A percentile compares a stretch with the other conserved stretches of the same genome.
phyloP scores from a whole-genome alignment of 2,888 invertebrate genomes.

The Acanthacorydalis orientalis region DNA sequence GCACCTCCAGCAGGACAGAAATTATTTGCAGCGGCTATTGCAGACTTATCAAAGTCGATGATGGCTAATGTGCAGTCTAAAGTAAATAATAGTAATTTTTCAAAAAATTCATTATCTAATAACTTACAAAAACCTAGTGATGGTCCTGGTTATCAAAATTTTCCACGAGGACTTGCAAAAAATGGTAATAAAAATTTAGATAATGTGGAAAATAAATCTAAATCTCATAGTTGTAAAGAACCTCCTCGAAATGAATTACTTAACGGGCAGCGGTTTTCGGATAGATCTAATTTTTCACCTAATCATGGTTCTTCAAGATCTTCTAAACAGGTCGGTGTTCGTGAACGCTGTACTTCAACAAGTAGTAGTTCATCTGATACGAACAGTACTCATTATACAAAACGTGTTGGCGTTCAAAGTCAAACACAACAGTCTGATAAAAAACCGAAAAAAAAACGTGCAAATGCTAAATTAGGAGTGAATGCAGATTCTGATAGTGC shows the following conservation, averaged over 20 bases:
- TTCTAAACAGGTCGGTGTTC: neutral
- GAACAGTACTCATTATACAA: neutral
- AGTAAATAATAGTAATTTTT: neutral
- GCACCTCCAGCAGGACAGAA: neutral
- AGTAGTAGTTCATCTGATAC: neutral
- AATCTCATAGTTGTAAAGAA: neutral
- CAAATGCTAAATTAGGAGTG: neutral
- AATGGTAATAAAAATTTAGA: too few relatives aligned
- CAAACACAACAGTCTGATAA: neutral
- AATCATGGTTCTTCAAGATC: neutral
- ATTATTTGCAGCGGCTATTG: conserved; percentile 1
- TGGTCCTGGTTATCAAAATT: neutral
- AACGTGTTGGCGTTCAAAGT: neutral
- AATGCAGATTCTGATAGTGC: too few relatives aligned
- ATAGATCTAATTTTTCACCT: neutral
- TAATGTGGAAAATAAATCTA: neutral
- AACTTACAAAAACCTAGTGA: neutral
- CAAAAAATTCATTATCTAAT: too few relatives aligned
- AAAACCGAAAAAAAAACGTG: neutral
- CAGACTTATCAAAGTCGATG: conserved; percentile 1
- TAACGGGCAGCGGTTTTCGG: neutral
- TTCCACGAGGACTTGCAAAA: neutral
- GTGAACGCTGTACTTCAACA: neutral
- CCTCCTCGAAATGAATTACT: neutral
- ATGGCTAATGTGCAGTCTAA: neutral